Base-by-base conservation (phyloP, 2,888 invertebrate genomes). In the Mythimna ferrago region DNA sequence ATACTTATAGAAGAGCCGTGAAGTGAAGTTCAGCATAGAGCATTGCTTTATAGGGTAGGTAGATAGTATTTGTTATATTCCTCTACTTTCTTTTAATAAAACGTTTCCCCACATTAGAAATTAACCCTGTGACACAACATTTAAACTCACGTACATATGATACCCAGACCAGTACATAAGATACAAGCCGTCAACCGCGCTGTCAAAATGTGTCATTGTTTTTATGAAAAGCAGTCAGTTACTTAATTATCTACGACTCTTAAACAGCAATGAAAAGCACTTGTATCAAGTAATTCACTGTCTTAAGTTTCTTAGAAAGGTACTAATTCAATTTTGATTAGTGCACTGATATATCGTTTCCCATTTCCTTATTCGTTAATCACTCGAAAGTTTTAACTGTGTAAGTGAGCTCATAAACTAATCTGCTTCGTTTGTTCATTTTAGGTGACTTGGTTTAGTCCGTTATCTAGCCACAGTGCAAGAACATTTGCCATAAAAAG, bases 391-490 rank as follows among this genome's bases (percentile, higher is more conserved):
- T 78, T 82, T 35, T 72, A 71, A 80, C 62, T 71, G 63, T 60
- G 14, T 44, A 4, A 44, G 54, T 73, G 71, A 73, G 56, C 71
- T 76, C 51, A 80, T 76, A 80, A 78, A 81, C 66, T 77, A 77
- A 87, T 87, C 81, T 73, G 84, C 71, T 88, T 87, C 87, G 86
- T 89, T 88, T 86, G 84, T 81, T 81, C 81, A 83, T 81, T 88
- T 86, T 81, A 6, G 16, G 32, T 32, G 32, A 32, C 32, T 32
- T 32, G 5, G 3, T 3, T 32, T 78, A 80, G 80, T 82, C 82
- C 81, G 85, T 87, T 86, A 87, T 85, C 78, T 78, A 78, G 79
- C 85, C 86, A 72, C 86, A 86, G 86, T 71, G 73, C 74, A 78
- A 83, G 78, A 84, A 83, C 72, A 81, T 84, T 76, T 78, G 68